Base-by-base conservation (phyloP, 1,140 invertebrate species). In the Rhagoletis zephyria region DNA sequence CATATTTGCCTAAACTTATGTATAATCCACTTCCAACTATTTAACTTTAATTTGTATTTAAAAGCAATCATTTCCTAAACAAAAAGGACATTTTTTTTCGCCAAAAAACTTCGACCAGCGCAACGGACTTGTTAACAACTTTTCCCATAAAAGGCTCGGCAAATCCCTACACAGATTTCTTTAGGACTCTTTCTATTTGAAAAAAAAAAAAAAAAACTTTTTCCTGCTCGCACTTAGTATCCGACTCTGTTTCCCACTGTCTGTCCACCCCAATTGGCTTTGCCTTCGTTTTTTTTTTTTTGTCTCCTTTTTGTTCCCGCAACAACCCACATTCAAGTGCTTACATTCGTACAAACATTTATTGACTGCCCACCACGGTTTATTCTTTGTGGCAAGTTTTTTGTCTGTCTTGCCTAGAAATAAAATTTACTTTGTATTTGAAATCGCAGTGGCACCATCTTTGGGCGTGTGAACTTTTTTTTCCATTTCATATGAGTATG, bases 71-170 rank as follows among this genome's bases (percentile, higher is more conserved):
- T 74, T 51, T 16, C 14, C 64, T 48, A 16, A 74, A 45, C 16
- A n/a, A 74, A 16, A 9, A 56, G 19, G 30, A 16, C 56, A 51
- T 19, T 48, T 51, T 51, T 51, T 14, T 74, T 2, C 12, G n/a
- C 1, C 12, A 16, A 74, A 45, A 74, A 74, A 74, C 48, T 56
- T 81, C 7, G 1, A 40, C 4, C 45, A 81, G 42, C 74, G 51
- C 74, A n/a, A 19, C 45, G 48, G 48, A 81, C 74, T 81, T 81
- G 74, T 59, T 81, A 81, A 81, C 74, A 81, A 81, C 74, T 81
- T 81, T 81, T 81, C 74, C 74, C 74, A 81, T 81, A 81, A 81
- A 81, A 10, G 74, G 48, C 42, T 42, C 10, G 16, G 5, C 45
- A 81, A 81, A 56, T 81, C 74, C 45, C 74, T 56, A 16, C 74